These are phyloP conservation scores for Amphipoea lucens DNA, from an alignment of 2,888 invertebrate species.

Conservation along the genomic window DNA sequence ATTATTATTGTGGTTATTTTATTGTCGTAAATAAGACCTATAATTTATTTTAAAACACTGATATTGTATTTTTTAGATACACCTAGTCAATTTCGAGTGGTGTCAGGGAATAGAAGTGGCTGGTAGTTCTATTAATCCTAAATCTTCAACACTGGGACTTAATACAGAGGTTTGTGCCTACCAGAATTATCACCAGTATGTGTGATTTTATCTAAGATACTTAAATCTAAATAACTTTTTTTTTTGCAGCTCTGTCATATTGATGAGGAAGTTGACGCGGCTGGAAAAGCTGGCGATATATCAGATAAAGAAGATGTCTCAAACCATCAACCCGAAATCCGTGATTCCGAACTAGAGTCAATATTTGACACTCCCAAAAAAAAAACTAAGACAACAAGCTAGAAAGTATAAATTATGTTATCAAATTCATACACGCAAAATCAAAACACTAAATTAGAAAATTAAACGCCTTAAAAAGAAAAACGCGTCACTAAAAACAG, in stretches of 20 bases:
- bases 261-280: neutral
- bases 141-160: neutral
- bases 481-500: too few relatives aligned
- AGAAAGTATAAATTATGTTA: neutral
- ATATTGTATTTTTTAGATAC: neutral
- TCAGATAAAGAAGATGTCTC: neutral
- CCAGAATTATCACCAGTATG: neutral
- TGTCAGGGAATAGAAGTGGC: conserved; percentile 1
- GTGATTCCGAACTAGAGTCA: neutral
- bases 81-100: neutral
- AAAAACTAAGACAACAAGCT: neutral
- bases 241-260: neutral
- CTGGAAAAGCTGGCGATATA: neutral
- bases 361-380: neutral
- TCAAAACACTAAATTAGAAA: neutral
- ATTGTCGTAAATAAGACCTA: neutral
- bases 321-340: neutral
- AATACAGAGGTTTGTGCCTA: conserved; percentile 5
- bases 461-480: too few relatives aligned
- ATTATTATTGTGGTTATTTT: neutral
- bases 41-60: neutral
- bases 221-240: neutral
- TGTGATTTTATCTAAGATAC: neutral
- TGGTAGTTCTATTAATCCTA: neutral
- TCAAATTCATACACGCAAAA: neutral